Evolutionary conservation across 2,888 invertebrate species (phyloP).

Genomic region (Colletes collaris): DNA sequence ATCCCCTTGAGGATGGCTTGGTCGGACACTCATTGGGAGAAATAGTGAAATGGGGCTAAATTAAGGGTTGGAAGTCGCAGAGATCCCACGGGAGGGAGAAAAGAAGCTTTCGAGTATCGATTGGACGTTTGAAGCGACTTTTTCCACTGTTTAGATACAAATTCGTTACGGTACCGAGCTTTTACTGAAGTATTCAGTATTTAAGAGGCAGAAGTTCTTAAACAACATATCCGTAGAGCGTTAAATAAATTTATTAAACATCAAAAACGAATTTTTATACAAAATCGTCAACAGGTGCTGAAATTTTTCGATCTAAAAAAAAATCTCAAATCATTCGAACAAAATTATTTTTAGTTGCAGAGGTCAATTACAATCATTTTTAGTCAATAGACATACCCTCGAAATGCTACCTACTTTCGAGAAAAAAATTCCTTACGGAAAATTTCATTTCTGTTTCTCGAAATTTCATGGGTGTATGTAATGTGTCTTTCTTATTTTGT

Average conservation of each 20-base stretch:
- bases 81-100: constrained; percentile 6
- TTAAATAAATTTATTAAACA: neutral
- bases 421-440: too few relatives aligned
- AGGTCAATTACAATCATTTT: too few relatives aligned
- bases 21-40: constrained; percentile 12
- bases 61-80: constrained; percentile 31
- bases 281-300: too few relatives aligned
- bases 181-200: constrained; percentile 4
- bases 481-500: constrained; percentile 36
- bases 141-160: neutral
- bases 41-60: constrained; percentile 35
- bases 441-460: too few relatives aligned
- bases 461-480: too few relatives aligned
- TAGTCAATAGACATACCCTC: too few relatives aligned
- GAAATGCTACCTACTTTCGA: too few relatives aligned
- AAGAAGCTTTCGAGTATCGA: constrained; percentile 31
- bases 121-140: constrained; percentile 9
- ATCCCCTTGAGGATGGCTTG: neutral
- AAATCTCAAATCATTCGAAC: too few relatives aligned
- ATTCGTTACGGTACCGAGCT: neutral
- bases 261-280: too few relatives aligned
- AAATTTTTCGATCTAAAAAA: too few relatives aligned
- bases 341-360: too few relatives aligned
- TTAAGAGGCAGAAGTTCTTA: neutral
- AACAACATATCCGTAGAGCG: neutral